Evolutionary conservation across 2,797 vertebrate genomes (phyloP), one percentile per base, ranked within the genome.

Genomic region (Gila robusta): DNA sequence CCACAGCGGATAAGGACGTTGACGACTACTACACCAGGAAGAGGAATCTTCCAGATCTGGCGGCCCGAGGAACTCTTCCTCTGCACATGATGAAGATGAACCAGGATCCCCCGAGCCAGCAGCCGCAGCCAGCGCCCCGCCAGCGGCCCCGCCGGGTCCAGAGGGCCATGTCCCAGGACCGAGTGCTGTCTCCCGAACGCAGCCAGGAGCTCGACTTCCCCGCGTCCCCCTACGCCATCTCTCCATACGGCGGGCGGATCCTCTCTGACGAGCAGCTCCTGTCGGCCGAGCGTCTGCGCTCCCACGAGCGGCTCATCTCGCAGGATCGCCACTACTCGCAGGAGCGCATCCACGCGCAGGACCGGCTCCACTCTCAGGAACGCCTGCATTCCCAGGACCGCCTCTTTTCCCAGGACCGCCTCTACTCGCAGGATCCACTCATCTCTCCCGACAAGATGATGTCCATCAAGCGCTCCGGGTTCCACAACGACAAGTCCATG

Each of bases 81-180:
- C 94, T 99, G 91, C 98, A 99, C 1, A 97, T 99, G 93, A 98
- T 99, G 91, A 98, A 99, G 91, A 96, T 98, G 90, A 96, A 93
- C 85, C 98, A 98, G 87, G 97, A 97, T 62, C 76, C 73, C 32
- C 89, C 87, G 64, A 87, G 86, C 52, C 88, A 88, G 77, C 85
- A 35, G 89, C 97, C 97, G 92, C 96, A 96, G 90, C 91, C 94
- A 12, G 94, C 94, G 83, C 95, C 96, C 4, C 94, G 98, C 71
- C 98, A 99, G 89, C 91, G 98, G 59, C 98, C 98, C 1, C 96
- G 96, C 5, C 95, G 98, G 0, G 97, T 98, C 80, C 96, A 99
- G 83, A 94, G 98, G 91, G 98, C 98, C 93, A 99, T 99, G 98
- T 99, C 98, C 81, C 98, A 99, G 93, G 98, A 99, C 93, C 96